Conservation (phyloP, 2,888 invertebrate genomes). For the Ptilodon capucinus region DNA sequence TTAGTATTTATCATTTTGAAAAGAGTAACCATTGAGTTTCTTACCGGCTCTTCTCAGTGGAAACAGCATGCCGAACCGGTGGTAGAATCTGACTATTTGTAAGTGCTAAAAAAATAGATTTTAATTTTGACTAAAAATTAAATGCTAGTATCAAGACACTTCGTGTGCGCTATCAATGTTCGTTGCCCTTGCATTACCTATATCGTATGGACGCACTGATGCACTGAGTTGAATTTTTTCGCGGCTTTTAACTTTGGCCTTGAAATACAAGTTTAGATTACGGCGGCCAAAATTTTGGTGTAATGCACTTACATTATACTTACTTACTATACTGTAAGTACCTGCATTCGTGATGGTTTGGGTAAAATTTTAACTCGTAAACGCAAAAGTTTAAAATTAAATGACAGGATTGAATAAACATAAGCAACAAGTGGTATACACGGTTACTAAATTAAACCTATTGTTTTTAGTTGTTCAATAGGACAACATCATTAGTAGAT, state of each 20-base stretch:
- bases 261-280: slow-evolving; percentile 81
- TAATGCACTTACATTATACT: slow-evolving; percentile 31
- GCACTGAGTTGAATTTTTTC: slow-evolving; percentile 72
- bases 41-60: too few relatives aligned
- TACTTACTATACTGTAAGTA: slow-evolving; percentile 19
- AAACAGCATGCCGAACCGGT: too few relatives aligned
- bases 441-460: background rate
- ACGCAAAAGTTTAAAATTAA: background rate
- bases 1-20: too few relatives aligned
- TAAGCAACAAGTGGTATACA: background rate
- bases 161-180: slow-evolving; percentile 34
- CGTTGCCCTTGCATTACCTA: slow-evolving; percentile 64
- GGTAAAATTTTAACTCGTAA: slow-evolving; percentile 13
- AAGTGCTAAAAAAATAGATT: too few relatives aligned
- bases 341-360: slow-evolving; percentile 17
- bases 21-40: too few relatives aligned
- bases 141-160: slow-evolving; percentile 29
- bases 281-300: slow-evolving; percentile 50
- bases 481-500: background rate
- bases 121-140: too few relatives aligned
- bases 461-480: background rate
- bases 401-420: background rate
- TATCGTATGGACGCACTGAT: slow-evolving; percentile 73
- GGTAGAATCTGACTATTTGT: too few relatives aligned
- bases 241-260: slow-evolving; percentile 73